Evolutionary conservation across 2,797 vertebrate species (phyloP).

Genomic region (Aselliscus stoliczkanus): DNA sequence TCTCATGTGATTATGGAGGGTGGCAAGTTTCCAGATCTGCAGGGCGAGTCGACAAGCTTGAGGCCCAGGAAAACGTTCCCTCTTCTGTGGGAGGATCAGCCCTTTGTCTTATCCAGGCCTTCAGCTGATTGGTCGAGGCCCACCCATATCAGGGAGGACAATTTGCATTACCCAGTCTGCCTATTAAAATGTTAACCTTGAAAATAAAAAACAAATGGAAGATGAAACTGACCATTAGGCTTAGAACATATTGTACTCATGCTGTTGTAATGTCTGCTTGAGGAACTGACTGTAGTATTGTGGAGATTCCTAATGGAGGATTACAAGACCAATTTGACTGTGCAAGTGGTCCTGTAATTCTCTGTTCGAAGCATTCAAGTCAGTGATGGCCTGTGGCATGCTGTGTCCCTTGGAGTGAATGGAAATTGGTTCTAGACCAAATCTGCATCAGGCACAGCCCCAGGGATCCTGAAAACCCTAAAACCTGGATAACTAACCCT

Average conservation of each 20-base stretch:
- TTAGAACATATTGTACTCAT: slow-evolving; percentile 91
- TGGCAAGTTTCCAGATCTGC: neutral
- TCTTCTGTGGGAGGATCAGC: neutral
- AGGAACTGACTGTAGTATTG: slow-evolving; percentile 95
- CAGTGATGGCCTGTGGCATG: slow-evolving; percentile 95
- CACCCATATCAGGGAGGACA: too few species aligned
- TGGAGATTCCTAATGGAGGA: slow-evolving; percentile 96
- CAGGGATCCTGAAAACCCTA: slow-evolving; percentile 91
- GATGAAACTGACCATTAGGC: slow-evolving; percentile 91
- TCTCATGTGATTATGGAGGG: neutral
- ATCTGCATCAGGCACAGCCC: slow-evolving; percentile 92
- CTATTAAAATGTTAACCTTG: slow-evolving; percentile 52
- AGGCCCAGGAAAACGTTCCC: neutral
- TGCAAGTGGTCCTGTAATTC: slow-evolving; percentile 93
- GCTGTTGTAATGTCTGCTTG: slow-evolving; percentile 95
- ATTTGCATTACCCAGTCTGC: neutral
- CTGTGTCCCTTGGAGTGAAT: slow-evolving; percentile 90
- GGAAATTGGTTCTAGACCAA: slow-evolving; percentile 93
- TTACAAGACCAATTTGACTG: slow-evolving; percentile 91
- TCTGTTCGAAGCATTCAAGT: slow-evolving; percentile 92
- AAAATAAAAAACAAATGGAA: slow-evolving; percentile 95
- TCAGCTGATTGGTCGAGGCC: neutral
- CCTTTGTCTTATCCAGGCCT: neutral
- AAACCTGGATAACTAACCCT: slow-evolving; percentile 88
- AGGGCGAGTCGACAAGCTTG: neutral